Evolutionary conservation across 2,888 invertebrate species (phyloP).

Genomic region (Agrotis ipsilon): DNA sequence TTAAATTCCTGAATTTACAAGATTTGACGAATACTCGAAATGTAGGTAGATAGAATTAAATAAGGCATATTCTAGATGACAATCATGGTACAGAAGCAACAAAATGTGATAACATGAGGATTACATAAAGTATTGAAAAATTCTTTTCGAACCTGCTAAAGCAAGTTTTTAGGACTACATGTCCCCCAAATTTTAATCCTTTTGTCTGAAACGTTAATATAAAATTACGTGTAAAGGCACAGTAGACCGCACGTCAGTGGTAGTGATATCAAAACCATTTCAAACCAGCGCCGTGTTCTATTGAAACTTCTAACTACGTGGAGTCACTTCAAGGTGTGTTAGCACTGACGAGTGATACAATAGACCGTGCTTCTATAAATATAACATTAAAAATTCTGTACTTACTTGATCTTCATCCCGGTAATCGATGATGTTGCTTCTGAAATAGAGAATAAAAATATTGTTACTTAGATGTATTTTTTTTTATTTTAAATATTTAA

Average conservation of each 20-base stretch:
- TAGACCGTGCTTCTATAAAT: background rate
- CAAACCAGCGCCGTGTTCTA: background rate
- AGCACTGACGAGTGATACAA: background rate
- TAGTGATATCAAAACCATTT: background rate
- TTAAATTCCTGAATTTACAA: slow-evolving; percentile 26
- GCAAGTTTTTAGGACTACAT: no score
- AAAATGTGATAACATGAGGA: no score
- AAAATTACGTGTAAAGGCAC: background rate
- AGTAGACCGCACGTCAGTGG: background rate
- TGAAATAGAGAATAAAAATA: slow-evolving; percentile 72
- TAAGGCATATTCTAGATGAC: no score
- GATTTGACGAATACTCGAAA: background rate
- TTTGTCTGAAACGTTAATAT: background rate
- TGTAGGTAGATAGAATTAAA: background rate
- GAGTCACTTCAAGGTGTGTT: background rate
- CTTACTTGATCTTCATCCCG: slow-evolving; percentile 85
- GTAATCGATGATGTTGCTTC: slow-evolving; percentile 87
- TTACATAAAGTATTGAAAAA: no score
- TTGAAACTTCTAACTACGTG: background rate
- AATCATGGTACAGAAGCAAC: no score
- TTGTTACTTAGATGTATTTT: background rate
- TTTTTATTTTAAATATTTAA: no score
- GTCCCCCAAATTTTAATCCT: background rate
- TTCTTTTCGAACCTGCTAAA: no score
- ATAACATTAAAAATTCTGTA: background rate